Base-by-base conservation (phyloP, 1,140 invertebrate genomes). In the Scaptomyza hsui region DNA sequence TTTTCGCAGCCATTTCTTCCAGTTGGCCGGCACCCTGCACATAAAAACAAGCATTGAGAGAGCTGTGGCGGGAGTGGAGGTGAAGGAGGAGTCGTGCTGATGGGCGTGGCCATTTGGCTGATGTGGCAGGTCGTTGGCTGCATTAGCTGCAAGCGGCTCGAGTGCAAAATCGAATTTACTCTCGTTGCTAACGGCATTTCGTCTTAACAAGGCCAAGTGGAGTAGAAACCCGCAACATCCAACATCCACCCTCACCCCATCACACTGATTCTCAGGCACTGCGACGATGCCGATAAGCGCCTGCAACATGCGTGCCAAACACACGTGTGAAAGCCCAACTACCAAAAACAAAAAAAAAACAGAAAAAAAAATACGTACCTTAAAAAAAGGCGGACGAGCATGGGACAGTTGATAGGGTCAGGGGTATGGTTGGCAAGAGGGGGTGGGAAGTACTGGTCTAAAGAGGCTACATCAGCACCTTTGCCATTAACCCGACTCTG, bases 151-250 rank as follows among this genome's bases (percentile, higher is more conserved):
- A 77, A 72, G 76, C 72, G 81, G 81, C 81, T 85, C 81, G 86
- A 85, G 81, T 85, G 81, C 81, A 85, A 85, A 85, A 85, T 85
- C 81, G 81, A 85, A 85, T 85, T 85, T 86, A 71, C 52, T 42
- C 55, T 67, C 64, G 56, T 57, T 71, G 69, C 76, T 81, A 85
- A 85, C 77, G 81, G 73, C 83, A 85, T 85, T 85, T 86, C 69
- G 67, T 78, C 81, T 74, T 77, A 63, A 63, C 60, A 86, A 29
- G 80, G 81, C 77, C 81, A 83, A 85, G 72, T 68, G 57, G n/a
- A 60, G 42, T 52, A 67, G 19, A 29, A 24, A 55, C 32, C 37
- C 24, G 41, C 37, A 32, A 26, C 9, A 16, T 4, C 13, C 44
- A 26, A 39, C 62, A 32, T 41, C 3, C n/a, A 3, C 6, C 18